Evolutionary conservation across 1,140 invertebrate genomes (phyloP), one percentile per base, ranked within the genome.

Genomic region (Drosophila triauraria): DNA sequence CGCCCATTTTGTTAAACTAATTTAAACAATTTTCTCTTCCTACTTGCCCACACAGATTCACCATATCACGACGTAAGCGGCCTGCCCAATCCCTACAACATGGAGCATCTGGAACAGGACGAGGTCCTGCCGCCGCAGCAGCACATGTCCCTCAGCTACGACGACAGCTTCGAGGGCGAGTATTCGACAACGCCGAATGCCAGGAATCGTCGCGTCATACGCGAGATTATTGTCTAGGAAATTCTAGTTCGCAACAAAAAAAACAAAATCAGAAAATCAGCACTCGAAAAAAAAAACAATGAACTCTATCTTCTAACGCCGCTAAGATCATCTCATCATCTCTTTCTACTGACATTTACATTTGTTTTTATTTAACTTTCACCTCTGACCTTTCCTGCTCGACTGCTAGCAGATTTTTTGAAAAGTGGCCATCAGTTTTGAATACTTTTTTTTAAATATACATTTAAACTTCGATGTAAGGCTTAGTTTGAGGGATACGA

Each of bases 111-210:
- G 92, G 95, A 95, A 86, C 96, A 96, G 91, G 92, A 93, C 64
- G 95, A 95, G 80, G 86, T 94, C 61, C 96, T 97, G 91, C 96
- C 96, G n/a, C 95, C 96, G 15, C 95, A 96, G 56, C 96, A 96
- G 87, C 97, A 97, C 92, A 95, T 97, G 84, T 97, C 96, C 48
- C 94, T 98, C 63, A 97, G 96, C 88, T 98, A 98, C 93, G 98
- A 98, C 93, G 97, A 98, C 93, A 97, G 96, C 74, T 94, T 98
- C 13, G 97, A 98, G 93, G 98, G 97, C 53, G 97, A 97, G 9
- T 98, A 98, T 93, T 98, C 97, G 46, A 98, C 97, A 56, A 98
- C 97, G 63, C 97, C 97, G 44, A 98, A 98, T 94, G 97, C 97
- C 77, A 95, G 97, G 86, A 97, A 96, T 80, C 95, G 97, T 61